phyloP scores from a whole-genome alignment of 2,888 invertebrate species.

The Sceliomorpha sp. region DNA sequence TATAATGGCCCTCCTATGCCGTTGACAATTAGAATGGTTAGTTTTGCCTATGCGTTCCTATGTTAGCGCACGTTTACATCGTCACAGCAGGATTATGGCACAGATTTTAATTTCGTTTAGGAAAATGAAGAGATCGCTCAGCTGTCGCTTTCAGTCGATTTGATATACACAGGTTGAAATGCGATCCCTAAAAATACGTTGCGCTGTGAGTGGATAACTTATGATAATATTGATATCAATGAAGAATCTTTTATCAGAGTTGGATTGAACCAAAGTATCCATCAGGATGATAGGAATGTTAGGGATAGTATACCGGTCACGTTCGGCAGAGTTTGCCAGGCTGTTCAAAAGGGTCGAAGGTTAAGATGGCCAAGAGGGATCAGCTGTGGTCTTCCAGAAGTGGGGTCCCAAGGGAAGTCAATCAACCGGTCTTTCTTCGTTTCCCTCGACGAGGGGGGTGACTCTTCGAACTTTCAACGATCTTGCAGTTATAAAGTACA shows the following conservation, averaged over 20 bases:
- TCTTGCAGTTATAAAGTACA: conserved; percentile 17
- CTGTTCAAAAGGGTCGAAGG: conserved; percentile 60
- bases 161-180: too few species aligned
- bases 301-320: conserved; percentile 74
- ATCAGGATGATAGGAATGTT: conserved; percentile 45
- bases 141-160: too few species aligned
- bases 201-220: conserved; percentile 7
- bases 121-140: too few species aligned
- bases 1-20: conserved; percentile 3
- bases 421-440: conserved; percentile 78
- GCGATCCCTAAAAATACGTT: too few species aligned
- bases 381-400: conserved; percentile 76
- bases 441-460: conserved; percentile 64
- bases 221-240: conserved; percentile 20
- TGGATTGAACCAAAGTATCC: conserved; percentile 41
- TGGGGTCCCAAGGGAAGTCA: conserved; percentile 79
- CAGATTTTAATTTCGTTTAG: too few species aligned
- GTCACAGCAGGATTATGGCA: too few species aligned
- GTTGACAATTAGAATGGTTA: conserved; percentile 8
- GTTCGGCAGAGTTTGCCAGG: conserved; percentile 67
- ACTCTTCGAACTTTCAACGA: conserved; percentile 47
- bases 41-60: too few species aligned
- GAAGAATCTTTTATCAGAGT: conserved; percentile 35
- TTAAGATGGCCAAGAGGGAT: conserved; percentile 77
- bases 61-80: too few species aligned